Evolutionary conservation across 2,113 vertebrate genomes (phyloP).

Genomic region (Hyaena hyaena): DNA sequence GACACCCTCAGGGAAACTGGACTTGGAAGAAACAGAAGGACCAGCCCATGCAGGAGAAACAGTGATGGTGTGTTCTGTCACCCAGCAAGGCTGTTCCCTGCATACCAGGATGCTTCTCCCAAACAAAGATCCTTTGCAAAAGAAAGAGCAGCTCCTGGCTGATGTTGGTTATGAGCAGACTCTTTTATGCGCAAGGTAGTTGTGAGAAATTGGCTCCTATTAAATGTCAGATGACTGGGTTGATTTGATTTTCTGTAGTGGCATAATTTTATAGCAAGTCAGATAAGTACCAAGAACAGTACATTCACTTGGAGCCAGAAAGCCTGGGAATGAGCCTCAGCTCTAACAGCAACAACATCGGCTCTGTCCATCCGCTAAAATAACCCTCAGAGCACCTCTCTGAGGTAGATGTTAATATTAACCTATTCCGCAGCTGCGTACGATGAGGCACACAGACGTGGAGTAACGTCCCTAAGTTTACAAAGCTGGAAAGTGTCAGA

Average conservation of each 20-base stretch:
- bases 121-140: background rate
- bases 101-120: background rate
- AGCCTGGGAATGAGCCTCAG: background rate
- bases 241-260: background rate
- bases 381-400: background rate
- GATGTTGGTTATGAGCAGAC: background rate
- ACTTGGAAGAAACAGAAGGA: conserved; percentile 11
- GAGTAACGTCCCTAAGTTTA: background rate
- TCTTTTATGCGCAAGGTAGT: background rate
- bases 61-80: background rate
- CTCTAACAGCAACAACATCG: background rate
- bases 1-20: conserved; percentile 36
- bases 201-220: background rate
- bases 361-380: background rate
- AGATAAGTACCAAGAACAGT: background rate
- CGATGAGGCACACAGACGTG: background rate
- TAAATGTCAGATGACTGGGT: background rate
- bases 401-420: background rate
- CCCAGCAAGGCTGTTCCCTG: background rate
- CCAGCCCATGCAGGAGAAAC: background rate
- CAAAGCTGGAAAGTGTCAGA: background rate
- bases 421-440: background rate
- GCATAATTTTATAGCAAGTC: background rate
- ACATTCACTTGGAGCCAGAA: background rate
- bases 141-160: background rate